Conservation (phyloP, 2,888 invertebrate species). For the Tineola bisselliella region DNA sequence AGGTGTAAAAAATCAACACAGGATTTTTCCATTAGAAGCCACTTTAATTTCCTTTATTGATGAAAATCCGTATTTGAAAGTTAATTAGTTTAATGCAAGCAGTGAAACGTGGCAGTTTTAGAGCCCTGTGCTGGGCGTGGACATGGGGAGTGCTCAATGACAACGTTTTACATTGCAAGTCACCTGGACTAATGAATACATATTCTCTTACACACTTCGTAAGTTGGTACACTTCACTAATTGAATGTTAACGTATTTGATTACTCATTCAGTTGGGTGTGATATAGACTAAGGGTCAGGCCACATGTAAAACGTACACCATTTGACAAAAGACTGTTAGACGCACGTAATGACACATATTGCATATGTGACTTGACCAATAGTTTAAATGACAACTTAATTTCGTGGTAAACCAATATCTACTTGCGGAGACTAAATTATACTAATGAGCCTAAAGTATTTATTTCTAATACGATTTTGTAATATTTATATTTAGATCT, state of each 20-base stretch:
- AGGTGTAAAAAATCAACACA: neutral
- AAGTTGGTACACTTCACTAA: neutral
- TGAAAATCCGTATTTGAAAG: constrained; percentile 25
- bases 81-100: constrained; percentile 53
- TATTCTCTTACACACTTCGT: too few species aligned
- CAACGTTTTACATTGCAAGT: constrained; percentile 34
- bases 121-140: constrained; percentile 31
- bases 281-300: neutral
- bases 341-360: too few species aligned
- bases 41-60: neutral
- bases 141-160: constrained; percentile 17
- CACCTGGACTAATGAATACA: constrained; percentile 24
- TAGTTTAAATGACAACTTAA: too few species aligned
- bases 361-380: too few species aligned
- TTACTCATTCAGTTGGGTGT: neutral
- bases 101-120: constrained; percentile 35
- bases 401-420: too few species aligned
- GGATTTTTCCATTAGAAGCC: neutral
- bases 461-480: too few species aligned
- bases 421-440: too few species aligned
- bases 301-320: too few species aligned
- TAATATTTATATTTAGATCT: too few species aligned
- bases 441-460: too few species aligned
- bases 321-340: too few species aligned
- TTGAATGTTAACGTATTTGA: neutral